Evolutionary conservation across 1,140 invertebrate genomes (phyloP).

Genomic region (Aleiodes sp.): DNA sequence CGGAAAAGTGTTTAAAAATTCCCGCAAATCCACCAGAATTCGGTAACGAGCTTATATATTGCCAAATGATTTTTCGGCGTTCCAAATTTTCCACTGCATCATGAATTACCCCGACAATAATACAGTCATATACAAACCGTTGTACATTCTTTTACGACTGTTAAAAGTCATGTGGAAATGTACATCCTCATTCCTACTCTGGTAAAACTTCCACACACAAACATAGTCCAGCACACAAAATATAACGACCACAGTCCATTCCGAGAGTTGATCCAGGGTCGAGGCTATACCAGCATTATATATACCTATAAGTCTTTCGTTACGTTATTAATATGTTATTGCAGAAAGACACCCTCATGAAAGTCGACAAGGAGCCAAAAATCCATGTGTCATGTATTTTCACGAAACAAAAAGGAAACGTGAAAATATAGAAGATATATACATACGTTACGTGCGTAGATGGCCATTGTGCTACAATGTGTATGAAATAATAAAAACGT

Average conservation of each 20-base stretch:
- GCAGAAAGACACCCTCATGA: conserved; percentile 65
- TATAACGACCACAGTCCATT: conserved; percentile 33
- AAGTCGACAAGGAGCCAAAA: conserved; percentile 64
- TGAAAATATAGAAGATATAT: neutral
- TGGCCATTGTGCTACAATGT: neutral
- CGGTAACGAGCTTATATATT: no score
- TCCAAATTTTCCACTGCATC: neutral
- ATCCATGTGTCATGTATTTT: conserved; percentile 60
- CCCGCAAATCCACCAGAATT: no score
- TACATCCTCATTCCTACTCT: neutral
- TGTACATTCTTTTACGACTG: neutral
- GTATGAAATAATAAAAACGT: neutral
- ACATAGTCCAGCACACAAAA: neutral
- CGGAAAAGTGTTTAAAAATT: no score
- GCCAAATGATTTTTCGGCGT: neutral
- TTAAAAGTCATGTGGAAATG: conserved; percentile 9
- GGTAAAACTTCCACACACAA: conserved; percentile 9
- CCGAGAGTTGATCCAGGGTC: conserved; percentile 54
- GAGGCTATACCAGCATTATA: conserved; percentile 28
- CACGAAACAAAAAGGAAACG: neutral
- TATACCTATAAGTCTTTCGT: conserved; percentile 55
- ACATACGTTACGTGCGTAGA: neutral
- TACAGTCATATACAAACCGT: neutral
- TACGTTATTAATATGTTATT: conserved; percentile 68
- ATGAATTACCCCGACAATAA: no score